A percentile compares a stretch with the other conserved stretches of the same genome.
Evolutionary conservation across 92 coral and sea anemone species (phyloP).

Genomic region (Palythoa grandiflora): DNA sequence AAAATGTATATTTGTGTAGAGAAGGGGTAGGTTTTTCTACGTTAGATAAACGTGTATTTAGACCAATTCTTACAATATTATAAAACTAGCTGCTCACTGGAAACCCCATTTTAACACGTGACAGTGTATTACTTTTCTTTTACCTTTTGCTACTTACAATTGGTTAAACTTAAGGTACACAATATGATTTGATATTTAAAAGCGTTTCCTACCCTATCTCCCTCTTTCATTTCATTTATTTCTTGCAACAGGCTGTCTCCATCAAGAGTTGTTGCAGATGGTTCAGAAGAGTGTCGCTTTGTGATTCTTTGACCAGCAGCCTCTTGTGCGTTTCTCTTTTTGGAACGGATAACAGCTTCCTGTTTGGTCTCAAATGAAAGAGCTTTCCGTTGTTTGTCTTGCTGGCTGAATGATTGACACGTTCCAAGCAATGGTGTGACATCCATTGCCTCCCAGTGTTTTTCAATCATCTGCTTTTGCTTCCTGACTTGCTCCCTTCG

Average conservation of each 20-base stretch:
- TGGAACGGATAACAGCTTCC: not conserved
- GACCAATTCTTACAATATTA: too few relatives aligned
- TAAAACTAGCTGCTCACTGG: too few relatives aligned
- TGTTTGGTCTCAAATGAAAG: slow-evolving; percentile 8
- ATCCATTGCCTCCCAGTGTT: slow-evolving; percentile 50
- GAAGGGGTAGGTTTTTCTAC: too few relatives aligned
- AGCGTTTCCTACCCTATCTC: too few relatives aligned
- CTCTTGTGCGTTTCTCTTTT: slow-evolving; percentile 7
- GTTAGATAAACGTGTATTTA: too few relatives aligned
- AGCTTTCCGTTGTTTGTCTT: slow-evolving; percentile 5
- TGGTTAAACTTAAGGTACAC: too few relatives aligned
- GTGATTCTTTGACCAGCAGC: slow-evolving; percentile 1
- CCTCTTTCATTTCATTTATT: too few relatives aligned
- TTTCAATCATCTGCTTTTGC: slow-evolving; percentile 16
- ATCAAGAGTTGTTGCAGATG: not conserved
- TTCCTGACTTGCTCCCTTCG: not conserved
- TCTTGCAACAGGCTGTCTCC: not conserved
- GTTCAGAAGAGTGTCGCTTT: slow-evolving; percentile 6
- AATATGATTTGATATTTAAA: too few relatives aligned
- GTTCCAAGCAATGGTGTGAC: slow-evolving; percentile 30
- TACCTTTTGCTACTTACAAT: too few relatives aligned
- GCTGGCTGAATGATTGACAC: slow-evolving; percentile 23
- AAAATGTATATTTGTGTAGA: too few relatives aligned
- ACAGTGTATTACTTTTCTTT: too few relatives aligned
- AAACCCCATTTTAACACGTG: not conserved